A percentile compares a stretch with the other conserved stretches of the same genome.
These are phyloP conservation scores for Erebia aethiops DNA, from an alignment of 2,888 invertebrate species.

Conservation along the genomic window DNA sequence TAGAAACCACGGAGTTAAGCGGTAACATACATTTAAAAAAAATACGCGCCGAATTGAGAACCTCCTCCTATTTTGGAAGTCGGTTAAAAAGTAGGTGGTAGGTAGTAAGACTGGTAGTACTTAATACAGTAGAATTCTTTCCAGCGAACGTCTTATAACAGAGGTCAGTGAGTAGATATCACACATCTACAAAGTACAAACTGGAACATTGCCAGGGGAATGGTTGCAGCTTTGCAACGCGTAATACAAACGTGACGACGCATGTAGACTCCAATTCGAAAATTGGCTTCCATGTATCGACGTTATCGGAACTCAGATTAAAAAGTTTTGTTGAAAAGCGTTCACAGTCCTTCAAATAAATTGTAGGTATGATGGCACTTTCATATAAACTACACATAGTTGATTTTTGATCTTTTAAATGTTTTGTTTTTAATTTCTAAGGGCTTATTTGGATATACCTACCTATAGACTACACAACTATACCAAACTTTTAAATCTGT, in stretches of 20 bases:
- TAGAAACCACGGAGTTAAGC: too few relatives aligned
- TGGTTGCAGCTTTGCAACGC: constrained; percentile 35
- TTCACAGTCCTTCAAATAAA: constrained; percentile 24
- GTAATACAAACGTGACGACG: constrained; percentile 22
- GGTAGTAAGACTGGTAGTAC: too few relatives aligned
- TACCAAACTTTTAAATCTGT: too few relatives aligned
- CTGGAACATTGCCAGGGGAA: constrained; percentile 47
- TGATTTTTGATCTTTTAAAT: neutral
- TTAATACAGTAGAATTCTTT: too few relatives aligned
- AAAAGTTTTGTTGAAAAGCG: constrained; percentile 31
- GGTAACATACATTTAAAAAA: too few relatives aligned
- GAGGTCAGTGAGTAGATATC: neutral
- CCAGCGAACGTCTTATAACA: neutral
- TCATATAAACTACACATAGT: neutral
- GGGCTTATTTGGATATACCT: neutral
- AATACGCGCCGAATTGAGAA: too few relatives aligned
- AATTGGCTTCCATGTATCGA: constrained; percentile 34
- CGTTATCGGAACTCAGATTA: constrained; percentile 28
- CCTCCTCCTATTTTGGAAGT: too few relatives aligned
- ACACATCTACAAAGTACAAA: constrained; percentile 20
- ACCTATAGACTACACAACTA: too few relatives aligned
- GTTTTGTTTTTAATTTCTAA: neutral
- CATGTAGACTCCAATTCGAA: constrained; percentile 31
- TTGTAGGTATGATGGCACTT: constrained; percentile 5
- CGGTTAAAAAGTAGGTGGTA: too few relatives aligned